Evolutionary conservation across 2,797 vertebrate species (phyloP).

Genomic region (Leucoraja ocellata): DNA sequence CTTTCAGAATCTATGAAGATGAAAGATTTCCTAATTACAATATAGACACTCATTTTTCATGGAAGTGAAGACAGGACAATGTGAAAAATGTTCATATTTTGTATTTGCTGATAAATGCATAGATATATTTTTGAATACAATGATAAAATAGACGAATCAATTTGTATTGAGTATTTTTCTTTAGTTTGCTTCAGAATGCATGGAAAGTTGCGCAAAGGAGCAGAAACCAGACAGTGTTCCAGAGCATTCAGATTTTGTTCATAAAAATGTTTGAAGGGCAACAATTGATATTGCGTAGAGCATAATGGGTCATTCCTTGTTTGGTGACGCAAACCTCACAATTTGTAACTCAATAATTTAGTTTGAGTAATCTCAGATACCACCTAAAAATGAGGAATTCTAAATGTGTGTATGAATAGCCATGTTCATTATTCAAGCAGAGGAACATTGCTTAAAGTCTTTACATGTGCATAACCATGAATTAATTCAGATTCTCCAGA

Average conservation of each 20-base stretch:
- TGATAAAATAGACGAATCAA: conserved; percentile 17
- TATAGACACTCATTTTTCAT: conserved; percentile 14
- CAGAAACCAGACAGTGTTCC: conserved; percentile 7
- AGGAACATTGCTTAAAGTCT: neutral
- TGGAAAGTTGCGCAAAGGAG: conserved; percentile 5
- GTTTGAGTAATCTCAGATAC: neutral
- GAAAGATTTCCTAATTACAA: conserved; percentile 1
- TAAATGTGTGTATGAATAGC: neutral
- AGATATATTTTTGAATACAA: conserved; percentile 39
- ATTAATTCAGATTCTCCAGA: neutral
- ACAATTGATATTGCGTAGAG: neutral
- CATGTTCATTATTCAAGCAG: neutral
- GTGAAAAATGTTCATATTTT: conserved; percentile 20
- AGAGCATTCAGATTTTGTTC: neutral
- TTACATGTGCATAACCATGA: neutral
- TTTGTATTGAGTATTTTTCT: conserved; percentile 33
- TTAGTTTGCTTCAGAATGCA: neutral
- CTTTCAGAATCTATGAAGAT: neutral
- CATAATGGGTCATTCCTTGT: neutral
- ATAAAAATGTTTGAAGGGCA: neutral
- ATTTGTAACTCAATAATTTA: neutral
- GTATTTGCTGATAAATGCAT: conserved; percentile 34
- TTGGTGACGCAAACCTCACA: neutral
- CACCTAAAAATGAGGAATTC: neutral
- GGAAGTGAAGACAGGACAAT: conserved; percentile 34